phyloP scores from a whole-genome alignment of 2,797 vertebrate genomes.

The Typhlichthys eigenmanni region DNA sequence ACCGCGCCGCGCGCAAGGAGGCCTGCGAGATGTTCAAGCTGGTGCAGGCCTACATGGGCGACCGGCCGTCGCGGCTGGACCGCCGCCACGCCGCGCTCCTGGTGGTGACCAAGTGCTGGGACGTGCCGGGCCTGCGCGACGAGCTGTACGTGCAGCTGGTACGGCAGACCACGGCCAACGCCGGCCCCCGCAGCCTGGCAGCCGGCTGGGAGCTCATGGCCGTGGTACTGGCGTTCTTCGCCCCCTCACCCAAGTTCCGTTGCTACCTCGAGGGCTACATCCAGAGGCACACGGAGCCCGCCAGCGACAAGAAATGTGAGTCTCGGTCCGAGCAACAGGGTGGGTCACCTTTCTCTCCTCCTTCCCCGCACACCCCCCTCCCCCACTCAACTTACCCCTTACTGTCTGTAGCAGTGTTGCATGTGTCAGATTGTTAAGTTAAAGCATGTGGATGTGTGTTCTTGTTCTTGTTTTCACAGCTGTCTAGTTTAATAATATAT shows the following conservation, averaged over 20 bases:
- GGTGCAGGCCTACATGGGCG: constrained; percentile 92
- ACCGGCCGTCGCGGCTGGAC: constrained; percentile 85
- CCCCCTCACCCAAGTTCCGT: constrained; percentile 91
- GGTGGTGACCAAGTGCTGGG: constrained; percentile 89
- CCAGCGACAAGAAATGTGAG: constrained; percentile 87
- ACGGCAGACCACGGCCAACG: constrained; percentile 88
- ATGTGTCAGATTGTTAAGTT: background rate
- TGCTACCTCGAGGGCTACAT: constrained; percentile 93
- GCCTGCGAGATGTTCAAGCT: constrained; percentile 92
- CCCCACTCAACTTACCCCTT: background rate
- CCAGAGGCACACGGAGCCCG: constrained; percentile 86
- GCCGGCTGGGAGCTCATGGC: constrained; percentile 93
- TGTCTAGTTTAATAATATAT: too few species aligned
- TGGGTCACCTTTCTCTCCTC: constrained; percentile 74
- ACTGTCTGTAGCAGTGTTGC: background rate
- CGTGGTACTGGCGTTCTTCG: constrained; percentile 89
- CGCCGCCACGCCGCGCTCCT: constrained; percentile 83
- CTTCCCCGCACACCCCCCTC: constrained; percentile 29
- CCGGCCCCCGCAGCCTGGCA: constrained; percentile 80
- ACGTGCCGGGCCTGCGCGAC: constrained; percentile 85
- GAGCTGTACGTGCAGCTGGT: constrained; percentile 90
- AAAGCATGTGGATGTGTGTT: too few species aligned
- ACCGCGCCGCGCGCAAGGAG: constrained; percentile 85
- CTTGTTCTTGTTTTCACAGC: background rate
- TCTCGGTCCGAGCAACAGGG: constrained; percentile 74